Base-by-base conservation (phyloP, 2,888 invertebrate species). In the Eurois occulta region DNA sequence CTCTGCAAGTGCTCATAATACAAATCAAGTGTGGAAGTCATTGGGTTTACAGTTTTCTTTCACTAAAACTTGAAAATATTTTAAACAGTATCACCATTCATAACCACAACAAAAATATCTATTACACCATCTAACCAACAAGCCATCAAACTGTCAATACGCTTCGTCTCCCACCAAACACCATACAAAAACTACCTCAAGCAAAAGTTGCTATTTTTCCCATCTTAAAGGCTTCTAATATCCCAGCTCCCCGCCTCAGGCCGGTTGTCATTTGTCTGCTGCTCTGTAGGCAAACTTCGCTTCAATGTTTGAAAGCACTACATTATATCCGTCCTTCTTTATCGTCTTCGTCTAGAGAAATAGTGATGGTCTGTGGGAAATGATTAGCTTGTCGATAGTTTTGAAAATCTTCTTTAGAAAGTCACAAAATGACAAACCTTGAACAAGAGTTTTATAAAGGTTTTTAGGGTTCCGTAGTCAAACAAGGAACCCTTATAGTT, bases 141-240 rank as follows among this genome's bases (percentile, higher is more conserved):
- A 35, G 24, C 60, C 10, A 77, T 71, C 38, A 77, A 77, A 64
- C 41, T 69, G 72, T 67, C 70, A 60, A 72, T 74, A 58, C 70
- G 67, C 83, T 64, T 21, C 62, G 55, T 81, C 81, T 83, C 46
- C 24, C 67, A 41, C 13, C 81, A 64, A 71, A 71, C 55, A 84
- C 84, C 90, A 84, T 72, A 82, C 86, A 83, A 88, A 92, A 92
- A 92, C 91, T 91, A 93, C 92, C 91, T 90, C 91, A 91, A 94
- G 95, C 94, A 95, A 95, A 95, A 96, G 95, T 95, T 95, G 95
- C 95, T 94, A 95, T 96, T 96, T 95, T 96, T 96, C 95, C 93
- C 95, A 94, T 95, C 95, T 95, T 96, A 95, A 95, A 95, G 95
- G 94, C 96, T 95, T 96, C 95, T 95, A 95, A 96, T 96, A 96